Evolutionary conservation across 1,140 invertebrate species (phyloP).

Genomic region (Drosophila erecta): DNA sequence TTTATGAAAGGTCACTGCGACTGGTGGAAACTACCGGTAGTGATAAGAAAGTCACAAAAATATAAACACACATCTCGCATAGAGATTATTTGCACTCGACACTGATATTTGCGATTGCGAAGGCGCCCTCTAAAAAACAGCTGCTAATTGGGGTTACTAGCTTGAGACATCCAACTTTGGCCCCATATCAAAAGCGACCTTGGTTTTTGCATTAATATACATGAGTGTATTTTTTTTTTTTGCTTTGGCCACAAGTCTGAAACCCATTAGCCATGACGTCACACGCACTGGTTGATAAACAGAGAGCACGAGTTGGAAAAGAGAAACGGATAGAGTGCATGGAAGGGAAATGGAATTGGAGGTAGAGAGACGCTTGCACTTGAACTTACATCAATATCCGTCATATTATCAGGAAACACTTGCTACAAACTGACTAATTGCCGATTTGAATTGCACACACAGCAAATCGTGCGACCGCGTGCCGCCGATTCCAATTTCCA

Average conservation of each 20-base stretch:
- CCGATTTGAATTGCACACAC: conserved; percentile 57
- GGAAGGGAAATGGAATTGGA: neutral
- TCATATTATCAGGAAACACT: conserved; percentile 52
- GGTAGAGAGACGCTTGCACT: conserved; percentile 7
- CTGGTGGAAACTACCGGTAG: conserved; percentile 34
- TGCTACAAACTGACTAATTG: conserved; percentile 42
- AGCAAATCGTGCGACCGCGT: conserved; percentile 50
- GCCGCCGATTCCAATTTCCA: conserved; percentile 65
- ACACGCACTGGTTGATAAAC: conserved; percentile 48
- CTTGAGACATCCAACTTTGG: conserved; percentile 23
- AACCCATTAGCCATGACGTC: conserved; percentile 60
- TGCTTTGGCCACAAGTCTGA: neutral
- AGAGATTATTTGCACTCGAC: neutral
- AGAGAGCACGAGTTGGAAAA: conserved; percentile 34
- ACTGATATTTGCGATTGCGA: conserved; percentile 1
- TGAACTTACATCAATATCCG: conserved; percentile 69
- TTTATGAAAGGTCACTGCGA: conserved; percentile 36
- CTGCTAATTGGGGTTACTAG: conserved; percentile 29
- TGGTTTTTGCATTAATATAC: conserved; percentile 1
- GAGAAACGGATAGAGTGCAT: neutral
- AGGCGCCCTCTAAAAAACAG: conserved; percentile 17
- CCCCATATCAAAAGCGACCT: conserved; percentile 23
- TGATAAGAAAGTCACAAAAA: conserved; percentile 35
- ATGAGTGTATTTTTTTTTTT: neutral
- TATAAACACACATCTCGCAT: conserved; percentile 5